Evolutionary conservation across 2,113 vertebrate genomes (phyloP).

Genomic region (Onychostoma macrolepis): DNA sequence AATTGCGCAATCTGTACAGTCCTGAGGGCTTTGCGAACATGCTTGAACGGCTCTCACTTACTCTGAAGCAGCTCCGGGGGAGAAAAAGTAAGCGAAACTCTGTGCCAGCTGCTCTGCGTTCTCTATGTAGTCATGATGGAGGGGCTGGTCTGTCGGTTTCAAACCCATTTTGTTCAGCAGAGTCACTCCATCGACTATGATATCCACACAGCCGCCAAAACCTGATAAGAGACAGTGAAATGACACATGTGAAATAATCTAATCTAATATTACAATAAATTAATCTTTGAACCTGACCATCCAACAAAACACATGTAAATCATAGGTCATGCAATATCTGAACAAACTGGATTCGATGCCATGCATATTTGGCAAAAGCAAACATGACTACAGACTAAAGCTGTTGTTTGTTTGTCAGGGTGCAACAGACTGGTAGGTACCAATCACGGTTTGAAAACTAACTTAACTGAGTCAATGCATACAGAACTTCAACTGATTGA

Average conservation of each 20-base stretch:
- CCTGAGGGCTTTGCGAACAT: not conserved
- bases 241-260: not conserved
- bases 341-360: not conserved
- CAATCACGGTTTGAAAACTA: not conserved
- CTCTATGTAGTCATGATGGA: conserved; percentile 80
- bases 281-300: conserved; percentile 25
- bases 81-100: conserved; percentile 85
- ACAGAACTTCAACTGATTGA: not conserved
- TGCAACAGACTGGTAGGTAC: not conserved
- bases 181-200: conserved; percentile 78
- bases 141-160: conserved; percentile 67
- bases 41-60: conserved; percentile 64
- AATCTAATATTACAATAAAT: conserved; percentile 17
- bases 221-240: conserved; percentile 64
- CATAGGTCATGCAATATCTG: not conserved
- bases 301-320: not conserved
- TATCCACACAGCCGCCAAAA: conserved; percentile 84
- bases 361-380: not conserved
- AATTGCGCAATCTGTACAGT: not conserved
- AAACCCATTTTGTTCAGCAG: conserved; percentile 79
- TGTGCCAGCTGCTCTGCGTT: conserved; percentile 76
- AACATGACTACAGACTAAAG: not conserved
- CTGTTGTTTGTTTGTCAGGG: not conserved
- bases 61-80: conserved; percentile 84
- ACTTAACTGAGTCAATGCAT: too few relatives aligned